These are phyloP conservation scores for Pegoplata infirma DNA, from an alignment of 2,888 invertebrate species.

Conservation along the genomic window DNA sequence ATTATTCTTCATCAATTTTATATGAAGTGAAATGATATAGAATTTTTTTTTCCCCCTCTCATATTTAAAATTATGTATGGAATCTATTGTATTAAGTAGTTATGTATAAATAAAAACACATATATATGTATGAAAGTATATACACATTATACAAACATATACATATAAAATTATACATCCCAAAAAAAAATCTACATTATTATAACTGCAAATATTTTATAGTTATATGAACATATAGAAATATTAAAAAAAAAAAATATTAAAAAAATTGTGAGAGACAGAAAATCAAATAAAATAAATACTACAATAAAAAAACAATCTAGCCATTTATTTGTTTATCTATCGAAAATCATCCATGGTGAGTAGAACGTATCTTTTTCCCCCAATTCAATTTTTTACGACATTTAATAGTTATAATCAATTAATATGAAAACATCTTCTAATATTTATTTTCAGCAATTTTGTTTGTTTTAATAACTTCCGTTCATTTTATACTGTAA, in stretches of 20 bases:
- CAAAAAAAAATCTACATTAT: not conserved
- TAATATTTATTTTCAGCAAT: constrained; percentile 48
- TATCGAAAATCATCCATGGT: not conserved
- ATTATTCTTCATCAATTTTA: constrained; percentile 12
- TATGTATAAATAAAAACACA: constrained; percentile 48
- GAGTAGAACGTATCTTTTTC: not conserved
- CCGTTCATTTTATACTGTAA: not conserved
- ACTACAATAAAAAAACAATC: not conserved
- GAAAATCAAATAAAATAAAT: not conserved
- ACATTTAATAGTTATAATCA: constrained; percentile 58
- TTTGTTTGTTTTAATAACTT: constrained; percentile 55
- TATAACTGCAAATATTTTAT: not conserved
- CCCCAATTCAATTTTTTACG: not conserved
- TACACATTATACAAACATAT: too few species aligned
- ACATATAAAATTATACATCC: constrained; percentile 23
- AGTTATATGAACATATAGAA: not conserved
- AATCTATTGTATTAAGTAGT: constrained; percentile 53
- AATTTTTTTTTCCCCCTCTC: not conserved
- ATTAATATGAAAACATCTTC: constrained; percentile 53
- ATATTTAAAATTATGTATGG: constrained; percentile 24
- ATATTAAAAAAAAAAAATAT: not conserved
- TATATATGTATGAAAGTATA: constrained; percentile 35
- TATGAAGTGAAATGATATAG: constrained; percentile 7
- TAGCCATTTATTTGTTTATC: not conserved
- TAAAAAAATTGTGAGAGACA: not conserved